These are phyloP conservation scores for Dicrurus megarhynchus DNA, from an alignment of 2,113 vertebrate species.

Conservation along the genomic window DNA sequence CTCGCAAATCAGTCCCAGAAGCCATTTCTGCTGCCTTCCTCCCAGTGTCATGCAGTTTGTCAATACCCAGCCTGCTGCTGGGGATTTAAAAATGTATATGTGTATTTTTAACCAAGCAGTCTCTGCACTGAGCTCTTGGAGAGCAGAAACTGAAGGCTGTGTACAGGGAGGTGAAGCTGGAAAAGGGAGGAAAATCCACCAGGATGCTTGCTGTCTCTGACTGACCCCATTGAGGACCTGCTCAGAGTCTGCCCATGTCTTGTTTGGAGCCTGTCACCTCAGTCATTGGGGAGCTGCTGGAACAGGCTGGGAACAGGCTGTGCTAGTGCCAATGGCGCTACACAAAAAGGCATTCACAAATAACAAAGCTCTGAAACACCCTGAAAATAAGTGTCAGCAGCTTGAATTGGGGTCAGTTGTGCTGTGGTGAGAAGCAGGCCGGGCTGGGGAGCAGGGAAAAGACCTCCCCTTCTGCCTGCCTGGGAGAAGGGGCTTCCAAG, in stretches of 20 bases:
- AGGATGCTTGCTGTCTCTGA: background rate
- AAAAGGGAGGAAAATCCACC: background rate
- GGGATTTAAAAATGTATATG: background rate
- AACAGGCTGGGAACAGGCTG: slow-evolving; percentile 59
- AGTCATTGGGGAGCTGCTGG: slow-evolving; percentile 22
- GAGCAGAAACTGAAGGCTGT: background rate
- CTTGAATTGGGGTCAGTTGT: slow-evolving; percentile 49
- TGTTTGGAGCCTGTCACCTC: slow-evolving; percentile 7
- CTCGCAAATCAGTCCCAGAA: background rate
- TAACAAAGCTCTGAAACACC: slow-evolving; percentile 49
- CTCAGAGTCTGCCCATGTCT: background rate
- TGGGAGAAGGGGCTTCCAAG: background rate
- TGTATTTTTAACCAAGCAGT: background rate
- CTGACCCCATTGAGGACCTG: slow-evolving; percentile 7
- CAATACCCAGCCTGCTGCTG: background rate
- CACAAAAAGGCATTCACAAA: slow-evolving; percentile 64
- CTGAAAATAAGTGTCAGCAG: slow-evolving; percentile 35
- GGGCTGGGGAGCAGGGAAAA: background rate
- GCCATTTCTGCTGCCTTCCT: background rate
- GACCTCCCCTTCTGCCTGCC: background rate
- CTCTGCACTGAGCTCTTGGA: background rate
- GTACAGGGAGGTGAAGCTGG: background rate
- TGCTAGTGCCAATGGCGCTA: background rate
- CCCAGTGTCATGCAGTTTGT: background rate
- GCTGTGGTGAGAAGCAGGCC: background rate